Percentiles rank a stretch among this genome's conserved stretches.
Conservation (phyloP, 2,888 invertebrate species). For the Andrena marginata region DNA sequence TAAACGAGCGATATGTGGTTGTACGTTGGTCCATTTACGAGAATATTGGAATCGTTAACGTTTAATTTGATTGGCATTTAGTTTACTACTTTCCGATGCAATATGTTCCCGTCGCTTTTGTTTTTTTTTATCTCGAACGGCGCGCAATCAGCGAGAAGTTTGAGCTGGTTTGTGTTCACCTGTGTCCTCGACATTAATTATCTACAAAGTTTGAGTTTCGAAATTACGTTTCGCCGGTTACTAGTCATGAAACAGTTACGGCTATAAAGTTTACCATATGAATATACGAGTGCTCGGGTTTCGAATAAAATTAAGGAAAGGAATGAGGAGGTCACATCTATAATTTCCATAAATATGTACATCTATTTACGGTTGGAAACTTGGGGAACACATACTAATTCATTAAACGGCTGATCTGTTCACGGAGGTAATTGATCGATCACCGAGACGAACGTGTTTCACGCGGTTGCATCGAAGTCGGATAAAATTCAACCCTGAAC, state of each 20-base stretch:
- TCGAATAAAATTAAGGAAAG: neutral
- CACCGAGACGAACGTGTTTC: neutral
- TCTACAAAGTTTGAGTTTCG: neutral
- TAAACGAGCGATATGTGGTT: slow-evolving; percentile 18
- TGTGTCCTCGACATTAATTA: neutral
- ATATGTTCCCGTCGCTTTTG: slow-evolving; percentile 1
- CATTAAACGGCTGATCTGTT: neutral
- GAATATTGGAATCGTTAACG: slow-evolving; percentile 38
- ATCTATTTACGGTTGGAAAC: neutral
- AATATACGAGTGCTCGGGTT: neutral
- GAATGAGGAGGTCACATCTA: slow-evolving; percentile 19
- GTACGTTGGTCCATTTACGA: slow-evolving; percentile 44
- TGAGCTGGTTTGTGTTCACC: slow-evolving; percentile 2
- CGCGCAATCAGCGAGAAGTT: slow-evolving; percentile 22
- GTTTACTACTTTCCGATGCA: slow-evolving; percentile 29
- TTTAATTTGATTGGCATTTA: slow-evolving; percentile 44
- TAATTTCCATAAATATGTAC: neutral
- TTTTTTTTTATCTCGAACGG: neutral
- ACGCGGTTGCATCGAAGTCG: slow-evolving; percentile 3
- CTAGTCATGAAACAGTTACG: neutral
- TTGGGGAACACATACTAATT: slow-evolving; percentile 8
- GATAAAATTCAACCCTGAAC: slow-evolving; percentile 23
- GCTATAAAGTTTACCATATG: neutral
- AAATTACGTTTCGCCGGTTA: neutral
- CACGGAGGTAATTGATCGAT: slow-evolving; percentile 4